Evolutionary conservation across 1,140 invertebrate genomes (phyloP).

Genomic region (Pseudomyrmex sp.): DNA sequence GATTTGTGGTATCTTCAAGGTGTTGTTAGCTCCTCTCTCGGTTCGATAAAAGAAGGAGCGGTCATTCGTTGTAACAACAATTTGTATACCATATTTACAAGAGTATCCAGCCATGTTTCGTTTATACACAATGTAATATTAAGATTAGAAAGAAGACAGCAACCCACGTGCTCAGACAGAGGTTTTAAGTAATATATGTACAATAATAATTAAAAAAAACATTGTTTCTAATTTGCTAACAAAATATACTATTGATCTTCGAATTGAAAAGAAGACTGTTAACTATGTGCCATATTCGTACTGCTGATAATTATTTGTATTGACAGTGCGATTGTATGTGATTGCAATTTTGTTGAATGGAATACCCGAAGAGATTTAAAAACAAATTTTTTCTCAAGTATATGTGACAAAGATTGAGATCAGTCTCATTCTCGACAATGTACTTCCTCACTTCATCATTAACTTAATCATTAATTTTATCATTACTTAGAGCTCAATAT

Average conservation of each 20-base stretch:
- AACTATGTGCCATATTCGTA: background rate
- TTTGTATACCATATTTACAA: slow-evolving; percentile 80
- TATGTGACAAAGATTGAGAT: no score
- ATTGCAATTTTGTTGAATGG: no score
- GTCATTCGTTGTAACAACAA: slow-evolving; percentile 74
- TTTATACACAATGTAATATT: slow-evolving; percentile 80
- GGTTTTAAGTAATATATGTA: background rate
- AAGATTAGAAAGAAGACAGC: slow-evolving; percentile 66
- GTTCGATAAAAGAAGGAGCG: slow-evolving; percentile 63
- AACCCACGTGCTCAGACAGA: slow-evolving; percentile 64
- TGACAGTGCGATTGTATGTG: no score
- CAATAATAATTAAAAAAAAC: no score
- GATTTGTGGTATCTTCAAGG: slow-evolving; percentile 80
- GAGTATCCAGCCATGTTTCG: slow-evolving; percentile 76
- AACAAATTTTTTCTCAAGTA: no score
- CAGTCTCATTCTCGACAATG: no score
- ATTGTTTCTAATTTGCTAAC: no score
- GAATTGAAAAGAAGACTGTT: slow-evolving; percentile 2
- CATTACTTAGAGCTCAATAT: no score
- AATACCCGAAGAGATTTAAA: no score
- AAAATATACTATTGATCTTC: background rate
- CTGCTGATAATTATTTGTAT: background rate
- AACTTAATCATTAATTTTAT: no score
- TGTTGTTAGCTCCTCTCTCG: slow-evolving; percentile 81
- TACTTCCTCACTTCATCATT: no score